A percentile compares a stretch with the other conserved stretches of the same genome.
Conservation (phyloP, 2,113 vertebrate genomes). For the Calidris pygmaea region DNA sequence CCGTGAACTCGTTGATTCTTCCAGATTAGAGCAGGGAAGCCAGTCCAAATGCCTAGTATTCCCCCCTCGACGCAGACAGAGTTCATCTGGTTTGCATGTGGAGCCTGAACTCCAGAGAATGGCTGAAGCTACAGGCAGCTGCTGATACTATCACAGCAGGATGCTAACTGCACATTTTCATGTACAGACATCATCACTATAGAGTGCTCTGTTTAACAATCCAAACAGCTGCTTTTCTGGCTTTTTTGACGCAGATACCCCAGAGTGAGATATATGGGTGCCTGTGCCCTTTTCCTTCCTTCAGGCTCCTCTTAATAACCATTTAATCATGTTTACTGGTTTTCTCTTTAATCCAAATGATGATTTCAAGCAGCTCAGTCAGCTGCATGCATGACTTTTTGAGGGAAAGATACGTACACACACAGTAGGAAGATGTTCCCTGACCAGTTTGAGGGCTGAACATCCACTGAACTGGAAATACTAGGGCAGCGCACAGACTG, state of each 20-base stretch:
- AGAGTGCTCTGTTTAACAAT: neutral
- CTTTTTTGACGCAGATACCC: slow-evolving; percentile 16
- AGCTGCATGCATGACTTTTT: neutral
- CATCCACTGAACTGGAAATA: neutral
- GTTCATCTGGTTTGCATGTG: neutral
- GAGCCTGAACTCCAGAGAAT: neutral
- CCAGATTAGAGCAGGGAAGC: neutral
- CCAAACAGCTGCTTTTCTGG: slow-evolving; percentile 30
- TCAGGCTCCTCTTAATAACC: slow-evolving; percentile 23
- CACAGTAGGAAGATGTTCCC: neutral
- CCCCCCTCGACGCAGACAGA: neutral
- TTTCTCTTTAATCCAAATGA: slow-evolving; percentile 17
- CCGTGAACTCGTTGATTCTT: neutral
- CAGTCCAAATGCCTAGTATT: neutral
- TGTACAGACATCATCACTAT: neutral
- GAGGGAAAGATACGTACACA: neutral
- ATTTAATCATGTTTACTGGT: slow-evolving; percentile 37
- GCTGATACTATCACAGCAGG: neutral
- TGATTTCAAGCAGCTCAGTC: slow-evolving; percentile 42
- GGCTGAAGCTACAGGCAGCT: neutral
- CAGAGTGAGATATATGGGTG: neutral
- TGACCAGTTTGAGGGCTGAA: neutral
- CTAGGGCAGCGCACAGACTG: neutral
- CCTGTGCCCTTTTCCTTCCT: neutral
- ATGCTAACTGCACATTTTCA: neutral